Evolutionary conservation across 2,888 invertebrate genomes (phyloP).

Genomic region (Laothoe populi): DNA sequence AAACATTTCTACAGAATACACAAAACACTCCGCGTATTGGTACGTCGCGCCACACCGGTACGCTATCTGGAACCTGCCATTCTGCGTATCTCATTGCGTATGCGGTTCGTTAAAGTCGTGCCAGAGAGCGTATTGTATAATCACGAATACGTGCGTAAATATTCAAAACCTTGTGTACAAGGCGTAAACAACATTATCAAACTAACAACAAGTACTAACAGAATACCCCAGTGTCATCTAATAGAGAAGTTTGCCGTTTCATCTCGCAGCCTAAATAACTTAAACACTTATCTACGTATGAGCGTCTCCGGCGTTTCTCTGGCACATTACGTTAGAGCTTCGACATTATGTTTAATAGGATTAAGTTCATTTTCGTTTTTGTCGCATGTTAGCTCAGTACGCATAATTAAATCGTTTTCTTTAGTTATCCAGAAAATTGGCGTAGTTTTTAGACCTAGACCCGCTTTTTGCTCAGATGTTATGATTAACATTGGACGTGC

Average conservation of each 20-base stretch:
- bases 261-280: conserved; percentile 37
- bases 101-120: conserved; percentile 15
- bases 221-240: conserved; percentile 34
- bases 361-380: not conserved
- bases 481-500: not conserved
- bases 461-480: not conserved
- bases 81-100: conserved; percentile 11
- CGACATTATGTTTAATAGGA: not conserved
- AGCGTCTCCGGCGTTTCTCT: not conserved
- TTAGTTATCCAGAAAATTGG: conserved; percentile 11
- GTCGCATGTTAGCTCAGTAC: not conserved
- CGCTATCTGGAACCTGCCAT: conserved; percentile 8
- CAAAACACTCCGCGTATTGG: not conserved
- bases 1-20: not conserved
- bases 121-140: conserved; percentile 14
- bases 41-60: not conserved
- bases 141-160: conserved; percentile 17
- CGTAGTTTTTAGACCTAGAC: not conserved
- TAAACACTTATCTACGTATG: conserved; percentile 26
- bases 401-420: conserved; percentile 22
- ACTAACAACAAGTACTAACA: conserved; percentile 32
- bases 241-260: conserved; percentile 36
- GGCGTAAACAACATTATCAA: conserved; percentile 33
- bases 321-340: not conserved
- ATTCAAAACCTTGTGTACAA: conserved; percentile 15